Evolutionary conservation across 2,888 invertebrate species (phyloP).

Genomic region (Lasiommata megera): DNA sequence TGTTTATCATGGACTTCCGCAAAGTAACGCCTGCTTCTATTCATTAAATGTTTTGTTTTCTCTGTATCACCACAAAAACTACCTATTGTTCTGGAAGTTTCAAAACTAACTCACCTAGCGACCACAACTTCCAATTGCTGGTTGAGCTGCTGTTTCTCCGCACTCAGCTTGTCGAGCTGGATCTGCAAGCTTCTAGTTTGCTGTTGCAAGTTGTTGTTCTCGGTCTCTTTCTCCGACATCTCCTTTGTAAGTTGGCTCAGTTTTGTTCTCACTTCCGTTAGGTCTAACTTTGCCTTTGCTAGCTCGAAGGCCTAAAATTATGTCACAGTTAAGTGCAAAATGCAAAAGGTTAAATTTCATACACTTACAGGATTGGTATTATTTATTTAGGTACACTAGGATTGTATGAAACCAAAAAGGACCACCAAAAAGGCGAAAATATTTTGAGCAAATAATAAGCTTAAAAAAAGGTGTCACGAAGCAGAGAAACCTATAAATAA

Average conservation of each 20-base stretch:
- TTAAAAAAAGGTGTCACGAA: too few species aligned
- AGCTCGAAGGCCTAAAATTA: conserved; percentile 68
- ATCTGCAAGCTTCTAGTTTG: conserved; percentile 39
- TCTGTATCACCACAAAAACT: too few species aligned
- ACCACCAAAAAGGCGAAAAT: too few species aligned
- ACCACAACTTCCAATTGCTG: conserved; percentile 48
- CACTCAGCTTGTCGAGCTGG: neutral
- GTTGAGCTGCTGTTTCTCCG: conserved; percentile 33
- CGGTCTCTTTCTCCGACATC: conserved; percentile 49
- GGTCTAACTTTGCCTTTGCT: conserved; percentile 73
- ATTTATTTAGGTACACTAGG: too few species aligned
- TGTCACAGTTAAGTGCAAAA: neutral
- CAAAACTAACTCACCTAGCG: conserved; percentile 42
- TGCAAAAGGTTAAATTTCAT: neutral
- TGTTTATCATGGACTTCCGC: too few species aligned
- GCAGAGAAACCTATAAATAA: too few species aligned
- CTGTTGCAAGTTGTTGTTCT: conserved; percentile 49
- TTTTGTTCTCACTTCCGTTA: conserved; percentile 64
- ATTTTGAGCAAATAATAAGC: too few species aligned
- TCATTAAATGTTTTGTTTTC: too few species aligned
- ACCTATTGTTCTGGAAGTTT: too few species aligned
- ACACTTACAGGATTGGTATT: too few species aligned
- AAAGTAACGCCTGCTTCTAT: too few species aligned
- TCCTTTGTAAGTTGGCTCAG: conserved; percentile 77
- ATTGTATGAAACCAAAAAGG: too few species aligned